Conservation (phyloP, 1,140 invertebrate species). For the Leptinotarsa defecta region DNA sequence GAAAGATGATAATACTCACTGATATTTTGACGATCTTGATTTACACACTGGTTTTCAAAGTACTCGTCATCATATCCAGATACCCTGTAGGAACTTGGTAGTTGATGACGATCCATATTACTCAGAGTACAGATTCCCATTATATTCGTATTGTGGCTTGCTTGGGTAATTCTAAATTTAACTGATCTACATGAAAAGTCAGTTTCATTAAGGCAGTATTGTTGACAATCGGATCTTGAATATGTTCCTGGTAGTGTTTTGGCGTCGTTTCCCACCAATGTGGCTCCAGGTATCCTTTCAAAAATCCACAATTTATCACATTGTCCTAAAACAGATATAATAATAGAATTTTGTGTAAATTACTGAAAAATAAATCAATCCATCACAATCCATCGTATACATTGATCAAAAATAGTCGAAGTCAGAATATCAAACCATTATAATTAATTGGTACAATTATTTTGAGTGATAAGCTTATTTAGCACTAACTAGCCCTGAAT, state of each 20-base stretch:
- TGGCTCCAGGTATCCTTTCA: conserved; percentile 59
- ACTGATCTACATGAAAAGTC: conserved; percentile 57
- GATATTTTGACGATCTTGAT: conserved; percentile 28
- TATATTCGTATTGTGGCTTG: conserved; percentile 45
- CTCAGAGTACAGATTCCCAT: conserved; percentile 64
- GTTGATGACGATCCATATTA: conserved; percentile 63
- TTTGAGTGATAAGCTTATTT: no score
- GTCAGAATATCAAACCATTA: no score
- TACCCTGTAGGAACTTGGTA: conserved; percentile 65
- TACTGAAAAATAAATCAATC: no score
- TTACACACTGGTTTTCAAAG: conserved; percentile 67
- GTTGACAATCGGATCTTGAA: conserved; percentile 58
- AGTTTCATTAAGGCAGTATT: conserved; percentile 58
- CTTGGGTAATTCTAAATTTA: conserved; percentile 56
- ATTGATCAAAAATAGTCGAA: no score
- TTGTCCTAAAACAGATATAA: background rate
- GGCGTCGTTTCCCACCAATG: conserved; percentile 57
- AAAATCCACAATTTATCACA: conserved; percentile 57
- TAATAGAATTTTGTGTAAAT: no score
- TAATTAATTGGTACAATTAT: no score
- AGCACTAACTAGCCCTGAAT: no score
- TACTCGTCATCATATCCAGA: conserved; percentile 67
- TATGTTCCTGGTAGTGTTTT: conserved; percentile 56
- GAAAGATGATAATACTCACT: background rate
- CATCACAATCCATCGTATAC: no score